Evolutionary conservation across 2,888 invertebrate species (phyloP), one percentile per base, ranked within the genome.

Genomic region (Rhogogaster chlorosoma): DNA sequence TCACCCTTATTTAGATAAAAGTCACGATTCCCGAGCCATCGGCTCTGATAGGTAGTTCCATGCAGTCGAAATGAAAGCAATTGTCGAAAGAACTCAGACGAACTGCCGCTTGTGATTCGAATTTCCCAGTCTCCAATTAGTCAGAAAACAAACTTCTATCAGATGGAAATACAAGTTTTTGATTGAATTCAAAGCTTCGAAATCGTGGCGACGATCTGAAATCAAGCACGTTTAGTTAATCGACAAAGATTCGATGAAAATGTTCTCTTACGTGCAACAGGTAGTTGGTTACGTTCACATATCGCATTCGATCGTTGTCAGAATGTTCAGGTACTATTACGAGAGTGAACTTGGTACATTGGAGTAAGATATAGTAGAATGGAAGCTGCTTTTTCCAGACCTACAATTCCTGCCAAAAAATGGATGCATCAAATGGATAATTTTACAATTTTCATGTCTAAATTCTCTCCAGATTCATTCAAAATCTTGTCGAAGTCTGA

Each of bases 211-310:
- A 18, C 45, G 15, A 29, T 18, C 26, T 53, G 53, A 7, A 18
- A 26, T 12, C 26, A 15, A 45, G 45, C 45, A 32, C 42, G 12
- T 45, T 75, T 45, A 75, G 26, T 45, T 45, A 75, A 78, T 78
- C 32, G 36, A 53, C n/a, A 42, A 45, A 57, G 78, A 49, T 78
- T 78, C 57, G 32, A 53, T 53, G 77, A 36, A 45, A 78, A 78
- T 78, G 57, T 78, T 53, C 38, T 57, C 80, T 80, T 38, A 57
- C 12, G 38, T 61, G 80, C 80, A 80, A 80, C 80, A 80, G 57
- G 57, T 80, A 38, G 78, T 26, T 61, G 61, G 80, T 80, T 38
- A 80, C 61, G 36, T 80, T 36, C 57, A 61, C 49, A 80, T 32
- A 49, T 36, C 38, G 26, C 38, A 61, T 80, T 80, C 80, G 61